phyloP scores from a whole-genome alignment of 2,113 vertebrate species.

The Pedionomus torquatus region DNA sequence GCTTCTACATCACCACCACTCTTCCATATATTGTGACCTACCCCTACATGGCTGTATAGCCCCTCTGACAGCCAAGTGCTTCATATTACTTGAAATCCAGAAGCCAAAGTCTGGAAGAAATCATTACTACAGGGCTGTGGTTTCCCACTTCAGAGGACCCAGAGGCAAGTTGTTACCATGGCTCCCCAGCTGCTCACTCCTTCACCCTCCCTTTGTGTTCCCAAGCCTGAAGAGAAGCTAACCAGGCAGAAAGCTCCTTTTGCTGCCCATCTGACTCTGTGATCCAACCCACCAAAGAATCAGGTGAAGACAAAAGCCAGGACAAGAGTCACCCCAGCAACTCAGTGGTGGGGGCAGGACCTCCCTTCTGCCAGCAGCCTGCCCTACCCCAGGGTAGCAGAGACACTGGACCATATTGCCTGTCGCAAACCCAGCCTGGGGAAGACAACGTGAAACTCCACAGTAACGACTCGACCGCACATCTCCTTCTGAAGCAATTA shows the following conservation, averaged over 20 bases:
- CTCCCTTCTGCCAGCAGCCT: neutral
- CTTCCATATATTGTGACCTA: neutral
- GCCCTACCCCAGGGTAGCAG: fast-evolving
- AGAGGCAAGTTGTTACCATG: fast-evolving
- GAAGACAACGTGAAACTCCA: neutral
- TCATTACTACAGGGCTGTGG: neutral
- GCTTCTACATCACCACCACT: neutral
- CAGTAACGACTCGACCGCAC: neutral
- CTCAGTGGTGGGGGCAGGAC: fast-evolving
- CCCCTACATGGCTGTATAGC: neutral
- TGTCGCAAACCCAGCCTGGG: neutral
- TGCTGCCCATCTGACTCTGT: neutral
- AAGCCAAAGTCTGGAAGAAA: neutral
- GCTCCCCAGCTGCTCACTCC: neutral
- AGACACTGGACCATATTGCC: neutral
- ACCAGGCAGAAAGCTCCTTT: neutral
- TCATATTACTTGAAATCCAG: neutral
- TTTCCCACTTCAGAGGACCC: neutral
- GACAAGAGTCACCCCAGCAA: neutral
- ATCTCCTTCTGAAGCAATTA: neutral
- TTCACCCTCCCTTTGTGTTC: fast-evolving
- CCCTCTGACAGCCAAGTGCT: neutral
- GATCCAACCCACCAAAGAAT: neutral
- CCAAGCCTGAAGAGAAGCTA: neutral
- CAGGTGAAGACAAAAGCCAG: neutral